phyloP scores from a whole-genome alignment of 2,888 invertebrate genomes.

The Julus scanicus region DNA sequence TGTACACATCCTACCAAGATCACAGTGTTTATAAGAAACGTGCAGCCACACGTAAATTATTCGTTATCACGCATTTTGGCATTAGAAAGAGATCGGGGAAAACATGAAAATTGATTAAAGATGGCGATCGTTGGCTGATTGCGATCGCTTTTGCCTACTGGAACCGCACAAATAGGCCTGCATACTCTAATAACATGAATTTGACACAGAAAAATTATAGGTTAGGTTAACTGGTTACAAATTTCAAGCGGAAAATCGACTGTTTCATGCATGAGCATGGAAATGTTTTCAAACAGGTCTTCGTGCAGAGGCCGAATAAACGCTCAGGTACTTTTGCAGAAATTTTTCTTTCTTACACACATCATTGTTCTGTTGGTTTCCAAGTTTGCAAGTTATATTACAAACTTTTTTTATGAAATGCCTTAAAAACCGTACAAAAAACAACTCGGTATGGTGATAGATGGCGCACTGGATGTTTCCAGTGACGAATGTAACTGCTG shows the following conservation, averaged over 20 bases:
- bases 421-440: no score
- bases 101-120: conserved; percentile 39
- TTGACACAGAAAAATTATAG: conserved; percentile 42
- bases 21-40: conserved; percentile 2
- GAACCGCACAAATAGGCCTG: conserved; percentile 35
- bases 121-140: conserved; percentile 27
- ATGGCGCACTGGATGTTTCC: no score
- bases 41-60: conserved; percentile 9
- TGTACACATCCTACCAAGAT: neutral
- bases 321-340: neutral
- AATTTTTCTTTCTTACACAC: neutral
- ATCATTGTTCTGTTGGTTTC: neutral
- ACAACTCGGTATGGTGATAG: no score
- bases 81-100: neutral
- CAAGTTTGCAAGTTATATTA: neutral
- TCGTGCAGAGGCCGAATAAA: neutral
- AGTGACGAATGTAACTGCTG: no score
- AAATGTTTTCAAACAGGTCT: conserved; percentile 16
- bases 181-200: conserved; percentile 18
- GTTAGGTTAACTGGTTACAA: conserved; percentile 39
- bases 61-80: neutral
- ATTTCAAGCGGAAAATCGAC: conserved; percentile 30
- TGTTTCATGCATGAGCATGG: conserved; percentile 38
- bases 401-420: no score
- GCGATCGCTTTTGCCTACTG: conserved; percentile 26